These are phyloP conservation scores for Lutraria lutraria DNA, from an alignment of 2,888 invertebrate genomes.

Conservation along the genomic window DNA sequence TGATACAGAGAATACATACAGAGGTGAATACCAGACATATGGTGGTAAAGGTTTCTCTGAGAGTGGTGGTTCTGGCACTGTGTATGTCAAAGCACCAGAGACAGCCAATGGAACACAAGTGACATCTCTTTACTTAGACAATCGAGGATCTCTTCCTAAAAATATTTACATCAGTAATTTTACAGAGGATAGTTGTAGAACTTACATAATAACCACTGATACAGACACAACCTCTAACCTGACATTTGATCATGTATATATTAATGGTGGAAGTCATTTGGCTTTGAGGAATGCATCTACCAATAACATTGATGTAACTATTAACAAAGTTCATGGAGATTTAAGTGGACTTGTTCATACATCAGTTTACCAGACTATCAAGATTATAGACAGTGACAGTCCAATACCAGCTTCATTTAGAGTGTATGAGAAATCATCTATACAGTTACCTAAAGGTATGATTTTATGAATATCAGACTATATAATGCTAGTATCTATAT, in stretches of 20 bases:
- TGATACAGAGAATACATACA: slow-evolving; percentile 64
- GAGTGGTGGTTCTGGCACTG: slow-evolving; percentile 78
- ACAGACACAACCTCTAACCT: slow-evolving; percentile 51
- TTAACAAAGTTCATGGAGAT: slow-evolving; percentile 76
- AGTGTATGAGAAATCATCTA: slow-evolving; percentile 70
- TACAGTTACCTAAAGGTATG: slow-evolving; percentile 75
- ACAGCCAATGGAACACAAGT: slow-evolving; percentile 35
- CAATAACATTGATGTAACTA: slow-evolving; percentile 54
- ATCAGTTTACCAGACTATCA: slow-evolving; percentile 68
- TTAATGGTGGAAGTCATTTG: slow-evolving; percentile 75
- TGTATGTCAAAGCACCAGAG: slow-evolving; percentile 67
- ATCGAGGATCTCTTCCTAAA: slow-evolving; percentile 70
- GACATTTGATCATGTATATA: slow-evolving; percentile 71
- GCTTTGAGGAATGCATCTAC: slow-evolving; percentile 65
- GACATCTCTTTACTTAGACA: slow-evolving; percentile 73
- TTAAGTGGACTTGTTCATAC: slow-evolving; percentile 77
- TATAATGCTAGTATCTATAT: too few relatives aligned
- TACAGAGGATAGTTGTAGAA: slow-evolving; percentile 72
- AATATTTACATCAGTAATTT: slow-evolving; percentile 65
- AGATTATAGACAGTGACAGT: slow-evolving; percentile 68
- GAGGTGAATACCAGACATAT: slow-evolving; percentile 71
- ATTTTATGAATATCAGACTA: neutral
- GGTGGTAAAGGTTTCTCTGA: slow-evolving; percentile 77
- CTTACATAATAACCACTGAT: slow-evolving; percentile 69
- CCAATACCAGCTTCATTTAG: slow-evolving; percentile 78